Evolutionary conservation across 2,113 vertebrate genomes (phyloP).

Genomic region (Petrocephalus zakoni): DNA sequence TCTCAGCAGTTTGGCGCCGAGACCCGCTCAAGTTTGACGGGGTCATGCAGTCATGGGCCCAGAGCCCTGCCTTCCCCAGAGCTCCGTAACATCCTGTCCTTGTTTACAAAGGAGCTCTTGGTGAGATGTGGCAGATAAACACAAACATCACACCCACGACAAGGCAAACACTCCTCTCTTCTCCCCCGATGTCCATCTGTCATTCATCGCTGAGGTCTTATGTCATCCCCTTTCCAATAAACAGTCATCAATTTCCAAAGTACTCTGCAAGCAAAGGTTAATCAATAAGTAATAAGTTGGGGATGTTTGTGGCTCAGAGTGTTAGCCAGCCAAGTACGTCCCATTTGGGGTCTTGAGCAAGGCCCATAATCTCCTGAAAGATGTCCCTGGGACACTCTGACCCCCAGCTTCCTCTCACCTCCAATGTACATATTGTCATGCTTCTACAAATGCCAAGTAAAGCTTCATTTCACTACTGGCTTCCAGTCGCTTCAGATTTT

Average conservation of each 20-base stretch:
- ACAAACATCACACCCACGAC: background rate
- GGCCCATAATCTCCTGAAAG: background rate
- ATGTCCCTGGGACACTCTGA: background rate
- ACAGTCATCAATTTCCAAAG: background rate
- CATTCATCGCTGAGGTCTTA: background rate
- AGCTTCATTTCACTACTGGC: background rate
- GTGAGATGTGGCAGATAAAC: background rate
- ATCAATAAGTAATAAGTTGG: background rate
- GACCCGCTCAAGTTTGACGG: background rate
- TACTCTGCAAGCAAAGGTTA: background rate
- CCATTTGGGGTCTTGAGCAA: background rate
- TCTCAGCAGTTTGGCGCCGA: background rate
- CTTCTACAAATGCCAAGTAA: background rate
- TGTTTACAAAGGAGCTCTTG: background rate
- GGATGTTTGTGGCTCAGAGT: background rate
- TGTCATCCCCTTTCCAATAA: background rate
- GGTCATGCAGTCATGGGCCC: background rate
- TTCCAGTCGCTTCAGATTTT: background rate
- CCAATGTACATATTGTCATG: background rate
- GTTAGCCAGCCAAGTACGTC: too few relatives aligned
- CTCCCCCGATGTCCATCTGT: background rate
- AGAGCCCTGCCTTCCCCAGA: background rate
- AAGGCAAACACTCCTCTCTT: background rate
- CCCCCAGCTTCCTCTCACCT: background rate
- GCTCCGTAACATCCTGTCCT: background rate